Evolutionary conservation across 2,888 invertebrate genomes (phyloP).

Genomic region (Aradus depressus): DNA sequence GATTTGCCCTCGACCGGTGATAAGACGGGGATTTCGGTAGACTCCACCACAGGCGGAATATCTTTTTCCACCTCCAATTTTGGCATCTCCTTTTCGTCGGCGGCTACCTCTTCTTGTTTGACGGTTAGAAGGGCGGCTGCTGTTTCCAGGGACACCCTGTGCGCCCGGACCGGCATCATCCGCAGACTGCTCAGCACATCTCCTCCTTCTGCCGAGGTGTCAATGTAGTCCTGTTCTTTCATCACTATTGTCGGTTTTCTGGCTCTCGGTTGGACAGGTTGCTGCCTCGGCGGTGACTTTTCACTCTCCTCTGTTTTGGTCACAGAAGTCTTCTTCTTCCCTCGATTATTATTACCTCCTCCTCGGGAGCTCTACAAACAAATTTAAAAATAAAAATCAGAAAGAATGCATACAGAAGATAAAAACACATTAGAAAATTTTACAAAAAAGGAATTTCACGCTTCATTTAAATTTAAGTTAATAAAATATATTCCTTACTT

Average conservation of each 20-base stretch:
- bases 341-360: conserved; percentile 3
- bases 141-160: neutral
- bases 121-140: neutral
- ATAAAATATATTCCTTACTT: too few species aligned
- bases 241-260: conserved; percentile 9
- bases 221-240: conserved; percentile 23
- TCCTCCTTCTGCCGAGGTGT: conserved; percentile 26
- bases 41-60: conserved; percentile 20
- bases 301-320: conserved; percentile 5
- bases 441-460: too few species aligned
- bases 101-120: neutral
- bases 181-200: conserved; percentile 25
- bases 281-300: neutral
- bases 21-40: conserved; percentile 21
- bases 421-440: too few species aligned
- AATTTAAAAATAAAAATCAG: too few species aligned
- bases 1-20: conserved; percentile 15
- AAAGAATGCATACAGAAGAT: too few species aligned
- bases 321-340: conserved; percentile 6
- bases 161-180: conserved; percentile 27
- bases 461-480: too few species aligned
- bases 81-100: conserved; percentile 22
- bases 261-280: conserved; percentile 2
- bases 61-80: conserved; percentile 25
- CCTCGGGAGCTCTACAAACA: too few species aligned